Conservation (phyloP, 2,797 vertebrate species). For the Florisuga fusca region DNA sequence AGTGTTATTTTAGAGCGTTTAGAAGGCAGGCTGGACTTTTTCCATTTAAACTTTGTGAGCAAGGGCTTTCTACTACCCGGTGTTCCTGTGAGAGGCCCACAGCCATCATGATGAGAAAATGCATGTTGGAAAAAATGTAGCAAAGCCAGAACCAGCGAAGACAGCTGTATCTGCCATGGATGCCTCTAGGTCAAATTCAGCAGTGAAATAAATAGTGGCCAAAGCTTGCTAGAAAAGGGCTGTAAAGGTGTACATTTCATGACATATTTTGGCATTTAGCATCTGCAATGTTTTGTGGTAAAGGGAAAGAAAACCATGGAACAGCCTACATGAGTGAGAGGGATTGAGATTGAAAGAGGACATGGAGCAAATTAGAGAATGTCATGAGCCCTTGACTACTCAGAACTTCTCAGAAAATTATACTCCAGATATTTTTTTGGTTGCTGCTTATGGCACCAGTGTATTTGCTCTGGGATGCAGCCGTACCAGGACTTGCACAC, state of each 20-base stretch:
- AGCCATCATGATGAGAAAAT: not conserved
- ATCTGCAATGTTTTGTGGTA: not conserved
- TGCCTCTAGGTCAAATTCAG: not conserved
- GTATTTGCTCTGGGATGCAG: not conserved
- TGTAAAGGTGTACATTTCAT: not conserved
- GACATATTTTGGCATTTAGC: not conserved
- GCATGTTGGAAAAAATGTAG: not conserved
- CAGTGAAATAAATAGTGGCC: not conserved
- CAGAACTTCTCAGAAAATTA: not conserved
- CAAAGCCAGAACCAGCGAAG: not conserved
- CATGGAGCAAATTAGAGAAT: not conserved
- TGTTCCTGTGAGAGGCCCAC: not conserved
- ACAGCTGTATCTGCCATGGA: not conserved
- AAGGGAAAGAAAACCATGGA: not conserved
- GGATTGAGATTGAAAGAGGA: not conserved
- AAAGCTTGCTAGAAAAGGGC: not conserved
- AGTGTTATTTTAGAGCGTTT: conserved; percentile 49
- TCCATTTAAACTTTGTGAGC: conserved; percentile 25
- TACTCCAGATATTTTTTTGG: not conserved
- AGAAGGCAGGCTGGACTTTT: conserved; percentile 52
- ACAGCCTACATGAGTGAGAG: not conserved
- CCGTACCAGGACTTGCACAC: not conserved
- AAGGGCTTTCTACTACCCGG: conserved; percentile 4
- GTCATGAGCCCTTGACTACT: not conserved
- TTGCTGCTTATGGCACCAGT: not conserved